A percentile compares a stretch with the other conserved stretches of the same genome.
Conservation (phyloP, 2,113 vertebrate genomes). For the Aegithalos caudatus region DNA sequence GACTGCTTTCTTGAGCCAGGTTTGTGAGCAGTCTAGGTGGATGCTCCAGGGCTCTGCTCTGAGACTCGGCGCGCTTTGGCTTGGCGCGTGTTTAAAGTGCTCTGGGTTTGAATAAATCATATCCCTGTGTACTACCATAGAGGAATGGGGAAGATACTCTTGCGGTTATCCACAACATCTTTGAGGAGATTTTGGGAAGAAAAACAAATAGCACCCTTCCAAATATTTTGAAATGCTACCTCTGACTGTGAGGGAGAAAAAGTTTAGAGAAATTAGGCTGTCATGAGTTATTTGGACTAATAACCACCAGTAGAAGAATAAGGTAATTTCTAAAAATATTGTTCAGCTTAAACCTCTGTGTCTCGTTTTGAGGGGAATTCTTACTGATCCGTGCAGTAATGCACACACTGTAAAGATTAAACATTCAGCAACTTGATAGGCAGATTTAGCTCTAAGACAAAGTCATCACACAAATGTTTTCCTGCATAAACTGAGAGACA, state of each 20-base stretch:
- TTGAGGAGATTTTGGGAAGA: conserved; percentile 36
- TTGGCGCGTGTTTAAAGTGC: not conserved
- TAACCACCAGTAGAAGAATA: not conserved
- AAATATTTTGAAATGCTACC: conserved; percentile 57
- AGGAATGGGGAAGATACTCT: conserved; percentile 41
- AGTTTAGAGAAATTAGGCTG: conserved; percentile 29
- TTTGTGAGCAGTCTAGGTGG: not conserved
- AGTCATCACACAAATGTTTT: not conserved
- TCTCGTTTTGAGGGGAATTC: not conserved
- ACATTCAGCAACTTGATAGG: not conserved
- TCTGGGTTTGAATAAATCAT: not conserved
- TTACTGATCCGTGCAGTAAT: not conserved
- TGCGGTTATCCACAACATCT: conserved; percentile 28
- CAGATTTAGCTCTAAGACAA: not conserved
- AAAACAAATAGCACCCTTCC: conserved; percentile 29
- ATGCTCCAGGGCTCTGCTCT: not conserved
- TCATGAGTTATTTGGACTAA: conserved; percentile 12
- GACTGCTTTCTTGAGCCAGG: not conserved
- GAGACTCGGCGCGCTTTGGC: not conserved
- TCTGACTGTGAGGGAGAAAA: conserved; percentile 1
- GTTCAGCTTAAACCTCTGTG: not conserved
- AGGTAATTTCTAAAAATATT: conserved; percentile 29
- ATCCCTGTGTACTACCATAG: not conserved
- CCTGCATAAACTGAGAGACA: not conserved
- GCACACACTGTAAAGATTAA: not conserved